Evolutionary conservation across 2,888 invertebrate genomes (phyloP).

Genomic region (Iselma pallidipennis): DNA sequence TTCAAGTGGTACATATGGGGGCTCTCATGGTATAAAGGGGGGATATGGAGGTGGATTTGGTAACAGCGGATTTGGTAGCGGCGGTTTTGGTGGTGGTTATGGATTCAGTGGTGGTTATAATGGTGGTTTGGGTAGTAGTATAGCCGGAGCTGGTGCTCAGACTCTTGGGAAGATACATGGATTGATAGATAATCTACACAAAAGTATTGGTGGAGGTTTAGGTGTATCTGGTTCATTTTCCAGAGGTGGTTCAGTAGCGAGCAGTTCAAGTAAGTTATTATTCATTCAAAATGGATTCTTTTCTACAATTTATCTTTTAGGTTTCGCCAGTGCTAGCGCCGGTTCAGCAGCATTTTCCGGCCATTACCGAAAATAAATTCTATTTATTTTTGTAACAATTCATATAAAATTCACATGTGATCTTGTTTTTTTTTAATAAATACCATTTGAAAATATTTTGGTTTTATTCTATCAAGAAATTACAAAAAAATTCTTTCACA

Average conservation of each 20-base stretch:
- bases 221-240: conserved; percentile 17
- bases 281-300: not conserved
- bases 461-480: no score
- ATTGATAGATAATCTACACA: conserved; percentile 6
- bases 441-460: not conserved
- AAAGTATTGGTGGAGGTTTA: conserved; percentile 12
- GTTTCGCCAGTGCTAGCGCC: conserved; percentile 15
- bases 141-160: not conserved
- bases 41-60: not conserved
- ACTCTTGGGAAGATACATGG: not conserved
- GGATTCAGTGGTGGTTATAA: not conserved
- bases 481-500: no score
- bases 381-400: not conserved
- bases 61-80: not conserved
- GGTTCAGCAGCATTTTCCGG: conserved; percentile 8
- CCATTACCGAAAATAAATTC: conserved; percentile 5
- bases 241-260: conserved; percentile 7
- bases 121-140: not conserved
- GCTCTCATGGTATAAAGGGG: not conserved
- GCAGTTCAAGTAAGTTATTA: conserved; percentile 15
- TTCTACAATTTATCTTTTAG: conserved; percentile 1
- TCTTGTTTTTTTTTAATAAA: conserved; percentile 19
- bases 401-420: conserved; percentile 10
- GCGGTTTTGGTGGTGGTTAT: not conserved
- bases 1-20: not conserved